Conservation (phyloP, 2,797 vertebrate species). For the Pangasius macronema region DNA sequence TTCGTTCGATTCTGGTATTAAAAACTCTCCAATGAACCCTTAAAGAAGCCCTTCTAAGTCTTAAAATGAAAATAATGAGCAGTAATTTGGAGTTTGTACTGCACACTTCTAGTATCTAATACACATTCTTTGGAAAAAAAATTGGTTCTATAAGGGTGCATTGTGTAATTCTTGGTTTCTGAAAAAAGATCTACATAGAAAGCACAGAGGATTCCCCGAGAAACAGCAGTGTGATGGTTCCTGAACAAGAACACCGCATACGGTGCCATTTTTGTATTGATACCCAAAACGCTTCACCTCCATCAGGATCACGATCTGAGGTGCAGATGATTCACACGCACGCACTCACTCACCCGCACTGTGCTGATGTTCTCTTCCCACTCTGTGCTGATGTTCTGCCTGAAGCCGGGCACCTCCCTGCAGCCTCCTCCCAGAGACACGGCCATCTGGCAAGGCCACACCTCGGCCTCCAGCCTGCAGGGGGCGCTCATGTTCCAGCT, state of each 20-base stretch:
- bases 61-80: background rate
- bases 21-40: background rate
- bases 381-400: conserved; percentile 9
- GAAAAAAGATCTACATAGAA: background rate
- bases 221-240: background rate
- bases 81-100: background rate
- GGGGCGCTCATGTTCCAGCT: conserved; percentile 76
- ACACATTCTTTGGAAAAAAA: background rate
- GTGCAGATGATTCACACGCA: background rate
- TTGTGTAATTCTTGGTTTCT: background rate
- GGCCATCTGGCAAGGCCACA: conserved; percentile 76
- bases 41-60: background rate
- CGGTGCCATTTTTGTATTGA: background rate
- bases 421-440: conserved; percentile 48
- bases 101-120: background rate
- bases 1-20: background rate
- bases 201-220: no score
- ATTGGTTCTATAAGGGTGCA: no score
- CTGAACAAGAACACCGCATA: background rate
- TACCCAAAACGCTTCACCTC: background rate
- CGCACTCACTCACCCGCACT: conserved; percentile 65
- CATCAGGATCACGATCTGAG: background rate
- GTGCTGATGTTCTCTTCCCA: conserved; percentile 66
- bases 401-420: conserved; percentile 57
- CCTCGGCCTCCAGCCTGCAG: conserved; percentile 74